Base-by-base conservation (phyloP, 23 tunicate genomes). In the Pegea sp. region DNA sequence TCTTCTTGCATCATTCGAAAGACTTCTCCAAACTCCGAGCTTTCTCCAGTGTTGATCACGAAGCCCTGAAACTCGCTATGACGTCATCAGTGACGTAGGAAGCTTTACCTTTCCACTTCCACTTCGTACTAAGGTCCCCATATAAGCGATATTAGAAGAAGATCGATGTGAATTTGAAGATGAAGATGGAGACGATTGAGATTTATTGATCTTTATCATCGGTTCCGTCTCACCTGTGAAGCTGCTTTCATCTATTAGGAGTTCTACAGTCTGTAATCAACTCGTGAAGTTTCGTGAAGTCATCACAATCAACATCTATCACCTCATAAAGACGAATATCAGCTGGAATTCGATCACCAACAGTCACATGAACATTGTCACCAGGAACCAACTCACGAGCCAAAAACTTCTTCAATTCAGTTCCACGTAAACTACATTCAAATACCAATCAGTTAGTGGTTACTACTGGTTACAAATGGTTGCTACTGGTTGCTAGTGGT, bases 141-240 rank as follows among this genome's bases (percentile, higher is more conserved):
- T 90, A 46, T 65, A 88, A 31, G 77, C 89, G 26, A 90, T 74
- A 29, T 78, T 90, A 23, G 65, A 34, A 8, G 74, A 54, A 25
- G 42, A 53, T 38, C 44, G 59, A 4, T 34, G 59, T 19, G 42
- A 5, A 21, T 62, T 66, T 20, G 31, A 56, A 22, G 60, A 44
- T 20, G 62, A 49, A 21, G 78, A 58, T 13, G 59, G n/a, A n/a
- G n/a, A n/a, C 11, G 11, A 8, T 8, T 16, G 13, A 38, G 13
- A 8, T 38, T 38, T 38, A 38, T 38, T 38, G 24, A 61, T 57
- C 55, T 88, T 88, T 51, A 32, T 38, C 1, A 77, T 56, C 2
- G 99, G 99, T 59, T 91, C 78, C 19, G 99, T 72, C 65, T 91
- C 99, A 5, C 99, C 99, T 6, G 99, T 91, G 62, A 91, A 80